These are phyloP conservation scores for Lobophora halterata DNA, from an alignment of 2,888 invertebrate genomes.

Conservation along the genomic window DNA sequence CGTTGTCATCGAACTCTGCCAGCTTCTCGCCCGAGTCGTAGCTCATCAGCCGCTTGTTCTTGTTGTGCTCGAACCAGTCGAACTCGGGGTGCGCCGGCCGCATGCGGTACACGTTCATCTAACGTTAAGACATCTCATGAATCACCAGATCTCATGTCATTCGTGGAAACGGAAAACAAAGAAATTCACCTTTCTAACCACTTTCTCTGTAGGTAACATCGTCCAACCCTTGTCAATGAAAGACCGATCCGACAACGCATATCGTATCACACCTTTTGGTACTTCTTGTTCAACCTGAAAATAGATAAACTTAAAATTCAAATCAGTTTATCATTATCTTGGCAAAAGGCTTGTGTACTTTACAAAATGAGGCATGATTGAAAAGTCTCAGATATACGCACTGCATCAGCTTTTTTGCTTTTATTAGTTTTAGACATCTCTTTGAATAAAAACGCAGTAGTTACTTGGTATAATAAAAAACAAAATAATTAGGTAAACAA, in stretches of 20 bases:
- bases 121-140: neutral
- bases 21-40: conserved; percentile 64
- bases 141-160: too few species aligned
- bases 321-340: too few species aligned
- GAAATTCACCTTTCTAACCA: conserved; percentile 70
- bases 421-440: too few species aligned
- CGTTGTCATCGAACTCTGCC: conserved; percentile 63
- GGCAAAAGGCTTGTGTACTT: too few species aligned
- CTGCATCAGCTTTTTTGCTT: too few species aligned
- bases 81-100: conserved; percentile 68
- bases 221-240: conserved; percentile 74
- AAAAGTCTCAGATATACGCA: too few species aligned
- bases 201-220: conserved; percentile 68
- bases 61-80: conserved; percentile 70
- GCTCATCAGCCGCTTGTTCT: conserved; percentile 51
- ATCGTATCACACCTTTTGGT: conserved; percentile 54
- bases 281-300: conserved; percentile 49
- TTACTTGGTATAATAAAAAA: too few species aligned
- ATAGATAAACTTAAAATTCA: too few species aligned
- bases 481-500: too few species aligned
- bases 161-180: too few species aligned
- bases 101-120: conserved; percentile 75
- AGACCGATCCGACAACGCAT: conserved; percentile 62
- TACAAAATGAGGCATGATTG: too few species aligned
- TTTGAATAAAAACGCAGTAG: too few species aligned